Percentiles rank a stretch among this genome's conserved stretches.
Evolutionary conservation across 2,797 vertebrate species (phyloP).

Genomic region (Alfaro cultratus): DNA sequence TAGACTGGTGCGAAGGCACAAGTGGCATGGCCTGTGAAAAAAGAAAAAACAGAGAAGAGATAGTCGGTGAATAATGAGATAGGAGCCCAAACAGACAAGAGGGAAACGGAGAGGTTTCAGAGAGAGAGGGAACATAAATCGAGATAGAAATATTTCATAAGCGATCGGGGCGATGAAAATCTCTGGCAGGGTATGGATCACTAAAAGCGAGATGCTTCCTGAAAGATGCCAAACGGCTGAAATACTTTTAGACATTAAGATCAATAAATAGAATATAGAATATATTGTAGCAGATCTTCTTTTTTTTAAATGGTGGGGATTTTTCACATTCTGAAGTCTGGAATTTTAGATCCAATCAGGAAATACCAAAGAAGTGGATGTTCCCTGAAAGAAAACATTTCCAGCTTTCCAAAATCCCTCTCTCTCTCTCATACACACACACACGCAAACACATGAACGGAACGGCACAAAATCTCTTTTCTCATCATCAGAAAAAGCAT

Average conservation of each 20-base stretch:
- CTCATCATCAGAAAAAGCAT: constrained; percentile 47
- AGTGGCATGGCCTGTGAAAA: constrained; percentile 29
- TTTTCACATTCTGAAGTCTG: constrained; percentile 35
- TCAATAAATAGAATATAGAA: constrained; percentile 35
- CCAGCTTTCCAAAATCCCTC: constrained; percentile 21
- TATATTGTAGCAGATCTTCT: constrained; percentile 8
- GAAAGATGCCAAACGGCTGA: constrained; percentile 17
- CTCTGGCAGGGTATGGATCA: constrained; percentile 34
- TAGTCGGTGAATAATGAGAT: constrained; percentile 43
- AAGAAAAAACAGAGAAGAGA: constrained; percentile 17
- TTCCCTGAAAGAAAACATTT: constrained; percentile 27
- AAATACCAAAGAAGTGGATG: constrained; percentile 51
- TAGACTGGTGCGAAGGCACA: constrained; percentile 31
- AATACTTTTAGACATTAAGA: neutral
- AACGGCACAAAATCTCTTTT: constrained; percentile 27
- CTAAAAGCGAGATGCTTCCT: constrained; percentile 20
- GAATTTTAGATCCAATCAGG: constrained; percentile 48
- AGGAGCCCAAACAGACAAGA: constrained; percentile 18
- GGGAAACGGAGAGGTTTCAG: constrained; percentile 26
- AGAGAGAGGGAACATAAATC: constrained; percentile 21
- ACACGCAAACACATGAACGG: neutral
- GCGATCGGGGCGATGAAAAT: constrained; percentile 12
- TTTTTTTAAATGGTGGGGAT: constrained; percentile 20
- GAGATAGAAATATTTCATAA: constrained; percentile 42
- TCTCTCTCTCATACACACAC: neutral